Evolutionary conservation across 2,113 vertebrate species (phyloP), one percentile per base, ranked within the genome.

Genomic region (Chaetura pelagica): DNA sequence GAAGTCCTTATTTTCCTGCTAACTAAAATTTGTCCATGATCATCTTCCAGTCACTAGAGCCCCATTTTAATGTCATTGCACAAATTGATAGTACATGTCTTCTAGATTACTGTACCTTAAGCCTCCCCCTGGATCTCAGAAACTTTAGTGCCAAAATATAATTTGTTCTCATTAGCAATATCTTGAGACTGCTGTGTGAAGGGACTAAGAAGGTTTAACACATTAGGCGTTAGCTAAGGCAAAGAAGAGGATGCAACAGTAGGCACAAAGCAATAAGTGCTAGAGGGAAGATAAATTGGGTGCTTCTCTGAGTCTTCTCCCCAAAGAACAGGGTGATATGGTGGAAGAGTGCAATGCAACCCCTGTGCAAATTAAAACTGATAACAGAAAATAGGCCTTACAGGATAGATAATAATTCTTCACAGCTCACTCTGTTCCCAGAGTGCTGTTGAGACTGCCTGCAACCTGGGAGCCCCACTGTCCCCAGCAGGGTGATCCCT

Each of bases 51-150:
- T 64, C 64, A 84, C 89, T 83, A 67, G 38, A 95, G 64, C 6
- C 12, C 17, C n/a, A 42, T 94, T 87, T 90, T 68, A 93, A 94
- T 81, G 88, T 74, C 85, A 71, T 46, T 90, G 79, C 62, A 92
- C 69, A 94, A 81, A 94, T 58, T 77, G 83, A 62, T 81, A 77
- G n/a, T 16, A 81, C 52, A 34, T 4, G 3, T 71, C 22, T 83
- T 80, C 68, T 72, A 67, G 44, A 96, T 85, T 86, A 61, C 74
- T 49, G 19, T 64, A 78, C 66, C 17, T 72, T 49, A 78, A 52
- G 32, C 69, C 27, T 89, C 44, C n/a, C 49, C 6, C 20, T 86
- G 35, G 20, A 61, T 87, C 52, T 92, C 34, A 75, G 77, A 84
- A 85, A 19, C 16, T 52, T 78, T 44, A 85, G 74, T 82, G 73